A percentile compares a stretch with the other conserved stretches of the same genome.
Conservation (phyloP, 2,113 vertebrate genomes). For the Menura novaehollandiae region DNA sequence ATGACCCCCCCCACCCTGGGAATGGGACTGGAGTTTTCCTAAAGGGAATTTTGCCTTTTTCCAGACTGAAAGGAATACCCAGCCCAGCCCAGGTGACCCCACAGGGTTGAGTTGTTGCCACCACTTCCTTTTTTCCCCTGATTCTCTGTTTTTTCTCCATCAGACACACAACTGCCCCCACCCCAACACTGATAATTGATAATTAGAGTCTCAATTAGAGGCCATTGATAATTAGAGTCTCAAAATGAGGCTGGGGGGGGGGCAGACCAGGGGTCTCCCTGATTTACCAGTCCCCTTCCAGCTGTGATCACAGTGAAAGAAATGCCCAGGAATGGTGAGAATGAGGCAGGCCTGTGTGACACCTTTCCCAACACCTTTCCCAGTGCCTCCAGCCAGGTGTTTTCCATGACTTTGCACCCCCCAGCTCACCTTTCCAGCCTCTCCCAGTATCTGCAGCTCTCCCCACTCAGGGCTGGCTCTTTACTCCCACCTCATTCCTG, state of each 20-base stretch:
- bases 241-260: not conserved
- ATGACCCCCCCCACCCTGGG: not conserved
- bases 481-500: not conserved
- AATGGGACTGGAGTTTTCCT: not conserved
- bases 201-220: too few relatives aligned
- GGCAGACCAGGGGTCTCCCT: not conserved
- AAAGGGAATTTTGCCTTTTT: not conserved
- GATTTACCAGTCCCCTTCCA: not conserved
- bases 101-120: not conserved
- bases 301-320: not conserved
- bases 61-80: not conserved
- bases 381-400: not conserved
- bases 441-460: not conserved
- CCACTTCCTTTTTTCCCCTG: not conserved
- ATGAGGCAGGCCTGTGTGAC: not conserved
- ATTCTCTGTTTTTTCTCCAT: not conserved
- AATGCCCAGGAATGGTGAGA: not conserved
- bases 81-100: not conserved
- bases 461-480: not conserved
- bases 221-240: too few relatives aligned
- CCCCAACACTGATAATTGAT: too few relatives aligned
- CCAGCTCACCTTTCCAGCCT: not conserved
- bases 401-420: not conserved
- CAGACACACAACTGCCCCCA: not conserved
- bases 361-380: not conserved